These are phyloP conservation scores for Pholis gunnellus DNA, from an alignment of 2,113 vertebrate genomes.

Conservation along the genomic window DNA sequence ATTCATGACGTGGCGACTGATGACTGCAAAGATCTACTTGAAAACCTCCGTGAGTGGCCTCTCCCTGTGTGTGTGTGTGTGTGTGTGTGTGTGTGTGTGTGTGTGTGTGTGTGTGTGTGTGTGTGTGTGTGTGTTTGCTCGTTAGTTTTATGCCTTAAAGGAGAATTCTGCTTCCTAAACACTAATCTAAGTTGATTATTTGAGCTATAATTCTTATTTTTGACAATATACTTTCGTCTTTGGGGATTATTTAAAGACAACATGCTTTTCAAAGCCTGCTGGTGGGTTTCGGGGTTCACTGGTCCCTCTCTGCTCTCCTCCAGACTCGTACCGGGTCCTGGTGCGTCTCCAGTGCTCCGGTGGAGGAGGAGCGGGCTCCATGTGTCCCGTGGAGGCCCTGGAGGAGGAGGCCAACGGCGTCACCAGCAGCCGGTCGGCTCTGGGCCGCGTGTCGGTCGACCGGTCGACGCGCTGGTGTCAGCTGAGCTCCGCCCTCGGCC, in stretches of 20 bases:
- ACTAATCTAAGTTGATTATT: too few species aligned
- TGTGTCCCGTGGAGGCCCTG: conserved; percentile 55
- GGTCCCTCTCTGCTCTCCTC: not conserved
- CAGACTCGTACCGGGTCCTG: conserved; percentile 74
- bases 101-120: not conserved
- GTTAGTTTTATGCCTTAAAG: not conserved
- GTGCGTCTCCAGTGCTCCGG: conserved; percentile 62
- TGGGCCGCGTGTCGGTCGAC: conserved; percentile 65
- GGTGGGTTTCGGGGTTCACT: too few species aligned
- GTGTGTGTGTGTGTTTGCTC: not conserved
- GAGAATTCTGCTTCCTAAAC: not conserved
- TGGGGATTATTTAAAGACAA: too few species aligned
- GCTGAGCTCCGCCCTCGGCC: conserved; percentile 58
- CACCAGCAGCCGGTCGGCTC: conserved; percentile 15
- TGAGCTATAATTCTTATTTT: too few species aligned
- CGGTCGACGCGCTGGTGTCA: conserved; percentile 63
- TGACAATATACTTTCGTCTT: too few species aligned
- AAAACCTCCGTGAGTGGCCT: conserved; percentile 91
- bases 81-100: not conserved
- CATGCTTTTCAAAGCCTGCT: too few species aligned
- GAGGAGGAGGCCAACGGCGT: conserved; percentile 39
- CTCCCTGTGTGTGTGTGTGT: not conserved
- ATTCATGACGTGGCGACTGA: conserved; percentile 96
- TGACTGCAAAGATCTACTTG: conserved; percentile 96
- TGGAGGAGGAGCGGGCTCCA: conserved; percentile 23